Evolutionary conservation across 2,113 vertebrate species (phyloP).

Genomic region (Bubalus kerabau): DNA sequence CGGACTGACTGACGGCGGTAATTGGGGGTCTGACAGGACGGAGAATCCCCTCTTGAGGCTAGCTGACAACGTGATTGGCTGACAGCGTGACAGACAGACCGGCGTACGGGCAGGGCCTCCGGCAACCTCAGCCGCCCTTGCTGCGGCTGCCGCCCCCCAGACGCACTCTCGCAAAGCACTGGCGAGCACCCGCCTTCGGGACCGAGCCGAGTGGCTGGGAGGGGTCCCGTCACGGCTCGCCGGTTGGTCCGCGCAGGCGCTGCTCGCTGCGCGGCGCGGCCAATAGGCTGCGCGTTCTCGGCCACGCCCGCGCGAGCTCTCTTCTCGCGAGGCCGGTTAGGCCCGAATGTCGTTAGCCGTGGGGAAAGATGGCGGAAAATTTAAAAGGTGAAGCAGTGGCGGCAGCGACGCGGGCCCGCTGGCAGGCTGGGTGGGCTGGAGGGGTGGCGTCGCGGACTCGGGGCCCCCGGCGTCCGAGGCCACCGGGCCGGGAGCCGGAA

Average conservation of each 20-base stretch:
- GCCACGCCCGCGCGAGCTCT: constrained; percentile 56
- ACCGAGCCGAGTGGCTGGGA: constrained; percentile 25
- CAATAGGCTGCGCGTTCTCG: constrained; percentile 43
- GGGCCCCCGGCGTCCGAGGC: constrained; percentile 7
- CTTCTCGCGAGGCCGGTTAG: constrained; percentile 66
- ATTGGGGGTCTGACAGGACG: constrained; percentile 13
- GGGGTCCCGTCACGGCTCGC: constrained; percentile 1
- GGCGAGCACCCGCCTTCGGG: background rate
- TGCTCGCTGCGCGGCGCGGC: background rate
- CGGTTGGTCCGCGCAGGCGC: constrained; percentile 26
- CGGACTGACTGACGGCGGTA: constrained; percentile 18
- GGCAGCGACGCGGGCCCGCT: background rate
- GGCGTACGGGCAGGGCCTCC: background rate
- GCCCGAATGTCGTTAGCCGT: constrained; percentile 74
- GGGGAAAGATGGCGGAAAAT: constrained; percentile 79
- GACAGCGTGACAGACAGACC: background rate
- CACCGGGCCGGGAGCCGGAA: constrained; percentile 2
- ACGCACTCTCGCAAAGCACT: constrained; percentile 34
- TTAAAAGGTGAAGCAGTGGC: constrained; percentile 78
- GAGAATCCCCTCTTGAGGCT: background rate
- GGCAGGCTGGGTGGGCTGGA: constrained; percentile 39
- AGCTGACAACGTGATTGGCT: constrained; percentile 54
- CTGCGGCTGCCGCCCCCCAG: background rate
- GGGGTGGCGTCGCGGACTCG: constrained; percentile 2
- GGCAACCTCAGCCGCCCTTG: background rate